Percentiles rank a stretch among this genome's conserved stretches.
Conservation (phyloP, 2,797 vertebrate species). For the Gymnodraco acuticeps region DNA sequence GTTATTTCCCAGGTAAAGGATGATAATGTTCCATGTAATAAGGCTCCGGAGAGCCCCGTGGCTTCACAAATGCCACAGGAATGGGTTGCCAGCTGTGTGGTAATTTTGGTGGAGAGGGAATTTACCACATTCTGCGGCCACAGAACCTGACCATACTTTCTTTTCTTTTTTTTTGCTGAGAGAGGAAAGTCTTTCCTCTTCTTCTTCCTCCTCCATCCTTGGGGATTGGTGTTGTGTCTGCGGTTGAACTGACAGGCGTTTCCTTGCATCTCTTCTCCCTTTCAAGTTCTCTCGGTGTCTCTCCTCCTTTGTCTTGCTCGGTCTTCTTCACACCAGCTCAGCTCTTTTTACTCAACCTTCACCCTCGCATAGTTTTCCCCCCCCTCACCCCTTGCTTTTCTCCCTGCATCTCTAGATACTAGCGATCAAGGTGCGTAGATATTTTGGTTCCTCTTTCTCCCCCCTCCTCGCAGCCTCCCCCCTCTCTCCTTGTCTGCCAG, state of each 20-base stretch:
- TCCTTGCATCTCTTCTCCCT: constrained; percentile 34
- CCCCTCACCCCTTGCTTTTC: constrained; percentile 9
- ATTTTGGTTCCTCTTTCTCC: constrained; percentile 15
- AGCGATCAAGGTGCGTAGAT: constrained; percentile 45
- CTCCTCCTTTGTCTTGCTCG: constrained; percentile 43
- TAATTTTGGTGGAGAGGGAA: constrained; percentile 38
- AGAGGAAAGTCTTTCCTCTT: constrained; percentile 31
- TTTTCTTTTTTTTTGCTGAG: constrained; percentile 19
- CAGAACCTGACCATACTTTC: constrained; percentile 31
- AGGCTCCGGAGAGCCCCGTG: constrained; percentile 51
- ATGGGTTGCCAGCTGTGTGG: constrained; percentile 49
- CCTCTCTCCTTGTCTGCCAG: constrained; percentile 42
- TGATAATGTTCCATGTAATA: constrained; percentile 59
- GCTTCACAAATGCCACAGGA: constrained; percentile 60
- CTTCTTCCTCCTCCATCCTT: neutral
- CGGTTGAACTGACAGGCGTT: constrained; percentile 36
- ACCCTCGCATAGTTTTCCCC: constrained; percentile 16
- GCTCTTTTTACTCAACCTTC: constrained; percentile 10
- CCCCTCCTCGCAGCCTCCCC: neutral
- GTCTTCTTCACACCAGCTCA: constrained; percentile 2
- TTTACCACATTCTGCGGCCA: constrained; percentile 55
- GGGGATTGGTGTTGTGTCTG: constrained; percentile 45
- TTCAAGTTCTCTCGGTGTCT: constrained; percentile 31
- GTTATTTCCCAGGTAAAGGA: constrained; percentile 51
- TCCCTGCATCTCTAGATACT: constrained; percentile 17